These are phyloP conservation scores for Gymnothorax reevesii DNA, from an alignment of 2,797 vertebrate genomes.

Conservation along the genomic window DNA sequence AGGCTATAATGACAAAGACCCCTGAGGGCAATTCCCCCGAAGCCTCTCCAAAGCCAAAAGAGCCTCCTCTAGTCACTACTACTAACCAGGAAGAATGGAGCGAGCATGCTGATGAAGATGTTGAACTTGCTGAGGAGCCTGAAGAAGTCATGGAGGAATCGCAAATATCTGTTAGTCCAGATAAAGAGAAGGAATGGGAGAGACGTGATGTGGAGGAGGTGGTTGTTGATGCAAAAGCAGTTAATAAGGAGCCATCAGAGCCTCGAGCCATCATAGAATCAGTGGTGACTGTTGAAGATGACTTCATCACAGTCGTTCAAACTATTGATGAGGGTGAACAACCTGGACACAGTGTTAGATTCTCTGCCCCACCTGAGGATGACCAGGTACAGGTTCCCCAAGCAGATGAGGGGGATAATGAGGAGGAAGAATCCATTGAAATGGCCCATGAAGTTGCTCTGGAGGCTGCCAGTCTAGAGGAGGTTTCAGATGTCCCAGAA, in stretches of 20 bases:
- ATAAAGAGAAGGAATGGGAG: conserved; percentile 30
- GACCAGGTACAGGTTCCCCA: conserved; percentile 66
- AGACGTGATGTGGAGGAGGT: conserved; percentile 37
- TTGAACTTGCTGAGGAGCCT: conserved; percentile 41
- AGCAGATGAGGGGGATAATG: conserved; percentile 55
- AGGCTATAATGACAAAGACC: conserved; percentile 28
- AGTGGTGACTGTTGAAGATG: conserved; percentile 94
- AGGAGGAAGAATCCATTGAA: conserved; percentile 77
- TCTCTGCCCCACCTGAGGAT: conserved; percentile 79
- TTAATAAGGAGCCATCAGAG: conserved; percentile 64
- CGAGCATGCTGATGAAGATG: neutral
- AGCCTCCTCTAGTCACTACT: neutral
- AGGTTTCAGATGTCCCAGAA: conserved; percentile 61
- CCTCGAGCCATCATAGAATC: conserved; percentile 89
- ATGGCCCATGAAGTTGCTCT: conserved; percentile 73
- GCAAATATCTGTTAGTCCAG: conserved; percentile 19
- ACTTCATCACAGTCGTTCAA: conserved; percentile 97
- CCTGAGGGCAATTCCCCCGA: conserved; percentile 50
- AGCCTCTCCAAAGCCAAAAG: conserved; percentile 56
- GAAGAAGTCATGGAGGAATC: conserved; percentile 42
- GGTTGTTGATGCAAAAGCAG: conserved; percentile 49
- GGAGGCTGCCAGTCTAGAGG: conserved; percentile 71
- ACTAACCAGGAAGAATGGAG: neutral
- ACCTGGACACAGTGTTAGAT: conserved; percentile 89
- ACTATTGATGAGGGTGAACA: conserved; percentile 91